Conservation (phyloP, 2,797 vertebrate genomes). For the Rhodeus uyekii region DNA sequence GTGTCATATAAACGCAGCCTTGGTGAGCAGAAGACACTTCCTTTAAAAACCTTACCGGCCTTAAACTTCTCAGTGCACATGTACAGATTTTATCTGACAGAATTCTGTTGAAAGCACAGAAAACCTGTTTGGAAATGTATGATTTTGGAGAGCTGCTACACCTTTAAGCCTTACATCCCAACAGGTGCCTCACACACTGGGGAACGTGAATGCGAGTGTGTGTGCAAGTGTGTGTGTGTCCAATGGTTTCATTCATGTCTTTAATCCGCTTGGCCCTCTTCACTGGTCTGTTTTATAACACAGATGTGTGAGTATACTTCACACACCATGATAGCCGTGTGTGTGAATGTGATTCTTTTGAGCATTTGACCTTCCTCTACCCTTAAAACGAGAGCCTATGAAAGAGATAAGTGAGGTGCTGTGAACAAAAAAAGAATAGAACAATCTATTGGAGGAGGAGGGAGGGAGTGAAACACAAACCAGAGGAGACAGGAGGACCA, state of each 20-base stretch:
- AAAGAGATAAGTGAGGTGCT: conserved; percentile 35
- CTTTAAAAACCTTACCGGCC: neutral
- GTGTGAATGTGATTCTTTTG: conserved; percentile 36
- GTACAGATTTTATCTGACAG: neutral
- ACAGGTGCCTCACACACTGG: conserved; percentile 8
- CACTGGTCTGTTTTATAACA: conserved; percentile 43
- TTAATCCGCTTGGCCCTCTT: conserved; percentile 21
- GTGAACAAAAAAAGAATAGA: conserved; percentile 39
- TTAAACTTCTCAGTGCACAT: neutral
- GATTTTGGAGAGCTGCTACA: neutral
- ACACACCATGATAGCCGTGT: neutral
- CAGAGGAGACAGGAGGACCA: conserved; percentile 52
- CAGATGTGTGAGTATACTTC: conserved; percentile 18
- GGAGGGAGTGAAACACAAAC: conserved; percentile 16
- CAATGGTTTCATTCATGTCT: conserved; percentile 37
- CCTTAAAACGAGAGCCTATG: conserved; percentile 44
- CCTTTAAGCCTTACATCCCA: neutral
- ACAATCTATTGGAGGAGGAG: conserved; percentile 8
- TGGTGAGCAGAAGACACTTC: neutral
- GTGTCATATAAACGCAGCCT: no score
- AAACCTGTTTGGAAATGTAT: neutral
- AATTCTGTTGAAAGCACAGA: neutral
- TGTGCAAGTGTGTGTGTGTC: neutral
- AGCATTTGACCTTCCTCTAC: conserved; percentile 42
- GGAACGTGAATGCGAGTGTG: conserved; percentile 18